Percentiles rank a stretch among this genome's conserved stretches.
Conservation (phyloP, 2,113 vertebrate species). For the Brachypteracias leptosomus region DNA sequence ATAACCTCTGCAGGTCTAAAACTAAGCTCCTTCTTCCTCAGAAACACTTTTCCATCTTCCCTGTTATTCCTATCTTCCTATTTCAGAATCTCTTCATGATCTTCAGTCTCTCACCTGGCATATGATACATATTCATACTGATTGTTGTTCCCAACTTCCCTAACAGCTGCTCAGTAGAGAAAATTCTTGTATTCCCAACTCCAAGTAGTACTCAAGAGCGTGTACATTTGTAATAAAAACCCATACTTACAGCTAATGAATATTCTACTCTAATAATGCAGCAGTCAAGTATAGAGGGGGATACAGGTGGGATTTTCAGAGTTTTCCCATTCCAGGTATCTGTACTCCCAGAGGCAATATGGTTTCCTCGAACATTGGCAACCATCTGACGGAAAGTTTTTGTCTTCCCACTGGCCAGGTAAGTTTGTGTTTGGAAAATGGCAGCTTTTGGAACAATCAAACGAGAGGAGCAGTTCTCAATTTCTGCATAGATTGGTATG, state of each 20-base stretch:
- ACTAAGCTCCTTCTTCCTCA: not conserved
- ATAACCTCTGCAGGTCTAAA: not conserved
- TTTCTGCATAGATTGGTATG: slow-evolving; percentile 85
- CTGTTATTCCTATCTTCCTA: not conserved
- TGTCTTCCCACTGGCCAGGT: slow-evolving; percentile 78
- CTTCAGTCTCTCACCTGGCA: not conserved
- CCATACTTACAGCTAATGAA: slow-evolving; percentile 78
- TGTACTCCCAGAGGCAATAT: slow-evolving; percentile 80
- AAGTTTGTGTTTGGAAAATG: slow-evolving; percentile 87
- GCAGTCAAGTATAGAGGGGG: slow-evolving; percentile 84
- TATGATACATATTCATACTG: not conserved
- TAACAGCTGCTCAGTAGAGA: not conserved
- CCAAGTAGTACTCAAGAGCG: not conserved
- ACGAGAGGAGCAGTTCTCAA: slow-evolving; percentile 86
- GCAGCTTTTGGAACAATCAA: slow-evolving; percentile 85
- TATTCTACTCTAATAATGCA: slow-evolving; percentile 84
- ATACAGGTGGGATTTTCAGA: slow-evolving; percentile 83
- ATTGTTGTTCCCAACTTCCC: not conserved
- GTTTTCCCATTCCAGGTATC: slow-evolving; percentile 84
- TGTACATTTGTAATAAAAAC: not conserved
- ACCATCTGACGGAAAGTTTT: slow-evolving; percentile 80
- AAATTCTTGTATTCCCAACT: not conserved
- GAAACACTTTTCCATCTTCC: not conserved
- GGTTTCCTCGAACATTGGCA: slow-evolving; percentile 82
- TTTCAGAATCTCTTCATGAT: not conserved